phyloP scores from a whole-genome alignment of 2,113 vertebrate species.

The Pampusana beccarii region DNA sequence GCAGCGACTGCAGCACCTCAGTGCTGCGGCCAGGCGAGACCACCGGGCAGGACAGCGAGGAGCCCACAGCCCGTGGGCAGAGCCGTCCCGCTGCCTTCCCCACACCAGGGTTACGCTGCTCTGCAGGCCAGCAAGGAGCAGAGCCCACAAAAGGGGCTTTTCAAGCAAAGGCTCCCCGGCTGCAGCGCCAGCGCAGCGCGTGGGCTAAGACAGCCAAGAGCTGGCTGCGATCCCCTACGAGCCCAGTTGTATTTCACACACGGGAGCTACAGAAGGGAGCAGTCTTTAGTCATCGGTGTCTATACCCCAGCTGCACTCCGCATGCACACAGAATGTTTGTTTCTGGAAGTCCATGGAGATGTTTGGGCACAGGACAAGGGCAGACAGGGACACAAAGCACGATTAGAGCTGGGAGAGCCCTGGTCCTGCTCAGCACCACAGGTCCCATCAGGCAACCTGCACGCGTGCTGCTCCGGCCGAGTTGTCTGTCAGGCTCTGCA shows the following conservation, averaged over 20 bases:
- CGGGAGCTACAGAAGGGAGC: background rate
- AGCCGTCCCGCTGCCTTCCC: background rate
- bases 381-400: accelerated
- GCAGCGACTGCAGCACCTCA: background rate
- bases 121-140: background rate
- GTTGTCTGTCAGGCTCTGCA: background rate
- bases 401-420: background rate
- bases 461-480: background rate
- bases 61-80: background rate
- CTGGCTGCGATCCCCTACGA: background rate
- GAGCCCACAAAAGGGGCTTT: conserved; percentile 15
- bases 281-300: background rate
- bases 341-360: background rate
- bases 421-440: accelerated
- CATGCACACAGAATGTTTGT: accelerated
- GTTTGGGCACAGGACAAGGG: background rate
- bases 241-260: background rate
- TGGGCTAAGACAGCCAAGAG: background rate
- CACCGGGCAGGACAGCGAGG: background rate
- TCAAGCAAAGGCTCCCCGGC: background rate
- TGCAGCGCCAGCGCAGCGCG: accelerated
- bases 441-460: background rate
- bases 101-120: accelerated
- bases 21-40: accelerated
- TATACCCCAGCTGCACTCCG: background rate